Evolutionary conservation across 1,140 invertebrate genomes (phyloP).

Genomic region (Cryptotermes secundus): DNA sequence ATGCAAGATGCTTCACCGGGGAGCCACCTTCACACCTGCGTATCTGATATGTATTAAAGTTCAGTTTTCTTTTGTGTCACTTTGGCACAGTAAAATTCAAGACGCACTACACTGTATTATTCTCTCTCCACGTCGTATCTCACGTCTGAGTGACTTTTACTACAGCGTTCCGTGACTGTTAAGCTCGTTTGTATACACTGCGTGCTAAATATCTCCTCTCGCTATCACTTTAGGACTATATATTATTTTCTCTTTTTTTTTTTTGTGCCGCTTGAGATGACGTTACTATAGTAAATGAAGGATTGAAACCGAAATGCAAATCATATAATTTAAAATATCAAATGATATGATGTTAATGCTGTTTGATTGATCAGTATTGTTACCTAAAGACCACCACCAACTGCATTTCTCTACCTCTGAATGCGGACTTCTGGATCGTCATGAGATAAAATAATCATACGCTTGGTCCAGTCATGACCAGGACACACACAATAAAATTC

Average conservation of each 20-base stretch:
- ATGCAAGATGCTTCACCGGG: too few species aligned
- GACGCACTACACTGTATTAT: too few species aligned
- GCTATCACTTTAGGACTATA: background rate
- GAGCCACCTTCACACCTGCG: too few species aligned
- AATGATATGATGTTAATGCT: background rate
- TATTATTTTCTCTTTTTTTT: background rate
- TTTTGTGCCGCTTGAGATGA: background rate
- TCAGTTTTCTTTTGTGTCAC: too few species aligned
- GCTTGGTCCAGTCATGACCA: background rate
- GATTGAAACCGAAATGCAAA: background rate
- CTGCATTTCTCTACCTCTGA: background rate
- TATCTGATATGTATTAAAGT: too few species aligned
- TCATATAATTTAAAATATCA: background rate
- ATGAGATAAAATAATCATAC: conserved; percentile 4
- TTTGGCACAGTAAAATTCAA: too few species aligned
- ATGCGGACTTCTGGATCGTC: background rate
- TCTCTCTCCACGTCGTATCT: too few species aligned
- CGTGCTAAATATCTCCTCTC: background rate
- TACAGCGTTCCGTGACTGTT: too few species aligned
- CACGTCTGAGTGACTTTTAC: too few species aligned
- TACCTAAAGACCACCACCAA: background rate
- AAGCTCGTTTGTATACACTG: background rate
- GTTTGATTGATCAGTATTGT: conserved; percentile 1
- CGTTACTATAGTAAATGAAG: background rate
- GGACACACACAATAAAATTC: background rate